A percentile compares a stretch with the other conserved stretches of the same genome.
phyloP scores from a whole-genome alignment of 2,797 vertebrate species.

The Bryconaethiops microstoma region DNA sequence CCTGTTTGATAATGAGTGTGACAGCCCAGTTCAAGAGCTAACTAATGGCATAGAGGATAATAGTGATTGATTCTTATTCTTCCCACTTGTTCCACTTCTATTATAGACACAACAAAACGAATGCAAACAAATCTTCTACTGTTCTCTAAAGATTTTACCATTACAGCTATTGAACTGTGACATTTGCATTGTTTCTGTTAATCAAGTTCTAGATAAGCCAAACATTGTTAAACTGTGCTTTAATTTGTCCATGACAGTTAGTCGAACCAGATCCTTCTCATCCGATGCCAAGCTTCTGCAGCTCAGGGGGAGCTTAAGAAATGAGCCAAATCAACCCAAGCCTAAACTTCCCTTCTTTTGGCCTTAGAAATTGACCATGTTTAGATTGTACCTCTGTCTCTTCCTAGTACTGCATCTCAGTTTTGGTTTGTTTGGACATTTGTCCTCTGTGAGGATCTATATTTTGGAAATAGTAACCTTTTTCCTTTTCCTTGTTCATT shows the following conservation, averaged over 20 bases:
- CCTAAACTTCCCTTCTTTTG: neutral
- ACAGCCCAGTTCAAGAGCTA: slow-evolving; percentile 11
- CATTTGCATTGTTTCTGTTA: neutral
- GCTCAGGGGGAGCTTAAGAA: slow-evolving; percentile 1
- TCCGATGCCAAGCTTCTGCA: slow-evolving; percentile 19
- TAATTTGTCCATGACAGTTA: slow-evolving; percentile 19
- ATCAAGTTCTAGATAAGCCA: slow-evolving; percentile 3
- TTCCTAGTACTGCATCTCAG: neutral
- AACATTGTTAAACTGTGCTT: neutral
- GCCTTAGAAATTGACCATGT: neutral
- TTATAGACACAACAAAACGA: neutral
- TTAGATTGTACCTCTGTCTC: neutral
- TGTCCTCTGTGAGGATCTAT: slow-evolving; percentile 46
- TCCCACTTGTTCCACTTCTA: neutral
- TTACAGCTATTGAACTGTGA: slow-evolving; percentile 6
- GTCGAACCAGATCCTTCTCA: neutral
- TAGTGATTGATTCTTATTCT: slow-evolving; percentile 20
- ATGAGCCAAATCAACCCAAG: neutral
- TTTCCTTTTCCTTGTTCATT: neutral
- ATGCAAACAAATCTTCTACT: neutral
- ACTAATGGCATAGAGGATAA: slow-evolving; percentile 32
- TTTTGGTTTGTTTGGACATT: neutral
- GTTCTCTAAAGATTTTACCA: slow-evolving; percentile 12
- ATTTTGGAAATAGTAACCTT: neutral
- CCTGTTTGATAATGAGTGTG: slow-evolving; percentile 31